These are phyloP conservation scores for Sycophila texana DNA, from an alignment of 2,888 invertebrate genomes.

Conservation along the genomic window DNA sequence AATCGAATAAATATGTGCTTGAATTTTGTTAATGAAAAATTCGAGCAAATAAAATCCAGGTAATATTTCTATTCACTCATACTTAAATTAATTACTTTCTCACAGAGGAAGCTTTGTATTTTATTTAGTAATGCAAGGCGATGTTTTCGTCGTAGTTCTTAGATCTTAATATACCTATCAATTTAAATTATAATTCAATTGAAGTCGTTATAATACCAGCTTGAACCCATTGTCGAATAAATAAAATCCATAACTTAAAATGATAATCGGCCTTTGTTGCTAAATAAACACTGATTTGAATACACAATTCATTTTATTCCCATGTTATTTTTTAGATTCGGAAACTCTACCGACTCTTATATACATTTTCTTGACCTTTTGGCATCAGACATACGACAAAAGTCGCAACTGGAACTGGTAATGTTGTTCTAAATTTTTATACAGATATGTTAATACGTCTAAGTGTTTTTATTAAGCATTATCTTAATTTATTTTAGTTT, in stretches of 20 bases:
- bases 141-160: too few species aligned
- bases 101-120: too few species aligned
- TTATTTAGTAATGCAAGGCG: not conserved
- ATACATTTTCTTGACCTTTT: slow-evolving; percentile 47
- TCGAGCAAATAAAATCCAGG: slow-evolving; percentile 47
- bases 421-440: not conserved
- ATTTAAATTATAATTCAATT: too few species aligned
- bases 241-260: too few species aligned
- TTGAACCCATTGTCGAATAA: too few species aligned
- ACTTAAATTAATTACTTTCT: not conserved
- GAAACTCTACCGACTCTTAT: slow-evolving; percentile 42
- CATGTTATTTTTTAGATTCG: slow-evolving; percentile 37
- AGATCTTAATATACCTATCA: too few species aligned
- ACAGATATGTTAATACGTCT: not conserved
- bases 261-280: too few species aligned
- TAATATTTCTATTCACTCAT: slow-evolving; percentile 7
- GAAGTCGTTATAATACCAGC: too few species aligned
- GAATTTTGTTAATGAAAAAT: slow-evolving; percentile 39
- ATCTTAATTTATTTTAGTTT: slow-evolving; percentile 43
- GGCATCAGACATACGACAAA: slow-evolving; percentile 52
- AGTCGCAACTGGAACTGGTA: slow-evolving; percentile 43
- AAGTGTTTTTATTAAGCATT: slow-evolving; percentile 1
- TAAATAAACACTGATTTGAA: too few species aligned
- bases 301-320: not conserved
- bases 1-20: slow-evolving; percentile 51